These are phyloP conservation scores for Spinus olivaceus DNA, from an alignment of 2,797 vertebrate genomes.

Conservation along the genomic window DNA sequence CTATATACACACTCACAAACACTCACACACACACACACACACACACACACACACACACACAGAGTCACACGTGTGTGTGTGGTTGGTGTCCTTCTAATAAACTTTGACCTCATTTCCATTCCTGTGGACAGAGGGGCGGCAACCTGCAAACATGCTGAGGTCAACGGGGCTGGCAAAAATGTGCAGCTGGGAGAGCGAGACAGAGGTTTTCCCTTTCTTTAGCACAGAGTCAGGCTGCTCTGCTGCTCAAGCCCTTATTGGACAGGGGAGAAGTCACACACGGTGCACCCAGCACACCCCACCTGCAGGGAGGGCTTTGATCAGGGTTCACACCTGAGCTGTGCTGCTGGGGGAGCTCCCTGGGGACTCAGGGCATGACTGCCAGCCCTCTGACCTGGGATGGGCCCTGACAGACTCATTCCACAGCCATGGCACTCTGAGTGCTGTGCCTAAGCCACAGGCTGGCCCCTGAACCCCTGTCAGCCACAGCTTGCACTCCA, in stretches of 20 bases:
- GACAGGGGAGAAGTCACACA: background rate
- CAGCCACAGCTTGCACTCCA: background rate
- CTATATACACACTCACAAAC: background rate
- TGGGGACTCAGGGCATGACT: background rate
- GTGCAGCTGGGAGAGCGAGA: background rate
- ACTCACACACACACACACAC: background rate
- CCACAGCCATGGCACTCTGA: background rate
- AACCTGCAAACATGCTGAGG: background rate
- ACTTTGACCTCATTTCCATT: constrained; percentile 41
- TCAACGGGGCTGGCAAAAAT: background rate
- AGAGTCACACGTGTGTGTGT: fast-evolving
- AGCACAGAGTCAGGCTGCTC: background rate
- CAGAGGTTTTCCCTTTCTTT: background rate
- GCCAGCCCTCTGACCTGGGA: background rate
- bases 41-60: background rate
- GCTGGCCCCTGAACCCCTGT: background rate
- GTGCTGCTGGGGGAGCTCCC: background rate
- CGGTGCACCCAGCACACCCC: background rate
- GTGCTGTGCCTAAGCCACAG: background rate
- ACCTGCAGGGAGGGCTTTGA: background rate
- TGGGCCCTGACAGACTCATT: background rate
- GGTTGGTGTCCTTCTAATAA: background rate
- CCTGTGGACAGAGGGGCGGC: background rate
- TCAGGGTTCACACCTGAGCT: background rate
- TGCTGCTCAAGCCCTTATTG: background rate